phyloP scores from a whole-genome alignment of 2,113 vertebrate species.

The Damaliscus lunatus region DNA sequence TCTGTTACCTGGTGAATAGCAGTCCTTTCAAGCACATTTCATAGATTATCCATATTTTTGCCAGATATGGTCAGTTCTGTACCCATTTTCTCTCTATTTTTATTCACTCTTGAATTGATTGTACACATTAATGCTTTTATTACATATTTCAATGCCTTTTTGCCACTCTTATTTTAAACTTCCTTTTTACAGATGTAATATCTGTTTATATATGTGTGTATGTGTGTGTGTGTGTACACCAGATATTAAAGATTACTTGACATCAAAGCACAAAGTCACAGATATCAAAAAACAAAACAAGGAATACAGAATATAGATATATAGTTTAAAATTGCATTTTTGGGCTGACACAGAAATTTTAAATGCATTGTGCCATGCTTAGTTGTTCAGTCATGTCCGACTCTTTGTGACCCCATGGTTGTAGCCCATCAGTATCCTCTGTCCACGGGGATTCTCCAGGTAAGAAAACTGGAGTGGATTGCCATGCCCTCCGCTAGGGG shows the following conservation, averaged over 20 bases:
- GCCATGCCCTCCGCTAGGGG: not conserved
- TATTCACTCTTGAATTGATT: not conserved
- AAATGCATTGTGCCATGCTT: not conserved
- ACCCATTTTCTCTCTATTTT: not conserved
- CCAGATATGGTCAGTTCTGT: not conserved
- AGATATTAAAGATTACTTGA: not conserved
- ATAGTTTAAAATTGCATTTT: not conserved
- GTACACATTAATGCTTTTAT: not conserved
- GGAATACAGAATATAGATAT: not conserved
- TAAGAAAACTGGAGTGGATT: not conserved
- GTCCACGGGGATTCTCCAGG: not conserved
- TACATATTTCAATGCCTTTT: not conserved
- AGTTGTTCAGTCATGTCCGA: not conserved
- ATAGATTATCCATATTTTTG: not conserved
- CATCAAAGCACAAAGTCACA: not conserved
- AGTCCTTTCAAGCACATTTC: not conserved
- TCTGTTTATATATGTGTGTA: not conserved
- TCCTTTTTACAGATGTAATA: not conserved
- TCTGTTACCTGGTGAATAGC: not conserved
- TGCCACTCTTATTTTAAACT: not conserved
- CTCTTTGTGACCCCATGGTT: not conserved
- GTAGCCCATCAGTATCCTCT: not conserved
- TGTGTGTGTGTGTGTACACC: not conserved
- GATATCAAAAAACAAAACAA: not conserved
- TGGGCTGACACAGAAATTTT: not conserved